Evolutionary conservation across 37 sponge, comb jelly and placozoan genomes (phyloP), one percentile per base, ranked within the genome.

Genomic region (Aplysina aerophoba): DNA sequence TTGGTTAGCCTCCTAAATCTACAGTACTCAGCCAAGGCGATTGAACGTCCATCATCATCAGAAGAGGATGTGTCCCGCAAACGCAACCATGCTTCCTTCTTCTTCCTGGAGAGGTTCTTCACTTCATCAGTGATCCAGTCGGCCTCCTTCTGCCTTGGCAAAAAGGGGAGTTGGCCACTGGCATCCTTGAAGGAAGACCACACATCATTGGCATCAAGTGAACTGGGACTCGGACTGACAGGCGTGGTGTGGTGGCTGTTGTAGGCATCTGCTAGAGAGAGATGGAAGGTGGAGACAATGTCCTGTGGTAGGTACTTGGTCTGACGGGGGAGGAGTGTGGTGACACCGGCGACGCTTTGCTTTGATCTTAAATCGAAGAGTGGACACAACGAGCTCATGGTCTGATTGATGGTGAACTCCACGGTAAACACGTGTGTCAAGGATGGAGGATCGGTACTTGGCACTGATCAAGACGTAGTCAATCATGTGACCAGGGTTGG

Each of bases 101-200:
- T 57, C 59, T 57, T 57, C 59, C 59, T 57, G 59, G 59, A 57
- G 59, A 57, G 59, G 59, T 17, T 57, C 59, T 17, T 57, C 59
- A 57, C 59, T 57, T 57, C 59, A 57, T 57, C 59, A 57, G 59
- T 57, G 17, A 57, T 57, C 59, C 59, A 57, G 17, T 57, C 59
- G 17, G 17, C 59, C 59, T 57, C 59, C 59, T 57, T 57, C 17
- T 57, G 15, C 59, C 59, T 57, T 57, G 59, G 59, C 59, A 57
- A 15, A 57, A 17, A 17, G 15, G 59, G 59, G 15, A 57, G 59
- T 15, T 57, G 15, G 59, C 17, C 15, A 57, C 59, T 57, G 17
- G 59, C 59, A 57, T 57, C 17, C 59, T 57, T 57, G 17, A 57
- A 57, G 59, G 59, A 57, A 17, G 59, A 57, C 59, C 59, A 57